Evolutionary conservation across 2,113 vertebrate species (phyloP), one percentile per base, ranked within the genome.

Genomic region (Struthidea cinerea): DNA sequence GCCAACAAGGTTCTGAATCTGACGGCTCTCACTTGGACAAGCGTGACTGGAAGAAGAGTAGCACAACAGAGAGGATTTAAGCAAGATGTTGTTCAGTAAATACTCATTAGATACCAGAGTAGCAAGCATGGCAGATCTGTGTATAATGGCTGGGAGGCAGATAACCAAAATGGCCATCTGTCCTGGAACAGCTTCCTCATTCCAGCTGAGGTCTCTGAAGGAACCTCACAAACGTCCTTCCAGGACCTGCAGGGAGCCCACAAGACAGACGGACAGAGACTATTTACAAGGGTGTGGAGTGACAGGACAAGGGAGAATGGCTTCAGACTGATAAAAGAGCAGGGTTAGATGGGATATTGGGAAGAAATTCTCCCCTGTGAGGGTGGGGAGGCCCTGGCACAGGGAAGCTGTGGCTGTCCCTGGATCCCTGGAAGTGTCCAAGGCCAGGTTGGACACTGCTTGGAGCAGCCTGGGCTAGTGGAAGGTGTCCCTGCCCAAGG

Each of bases 361-460:
- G 41, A 22, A 9, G 11, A 11, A 68, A 47, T 47, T 16, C 2
- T 21, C 35, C 47, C 9, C 47, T 75, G 33, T 3, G 78, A 75
- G 39, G 20, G 47, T 26, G 61, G 26, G 0, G 1, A 81, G 44
- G 37, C 42, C 44, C 67, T 44, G 59, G 57, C 37, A 81, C 32
- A 57, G 50, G 57, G 46, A 10, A 47, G 63, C 55, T 83, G 63
- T 47, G 41, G 55, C n/a, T 76, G 70, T 12, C 11, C 24, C 47
- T 69, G 64, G 9, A 47, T 30, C 24, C 16, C n/a, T 76, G 47
- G 15, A 0, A 55, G 21, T 3, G 26, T 11, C 4, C 55, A 32
- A 69, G 41, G 41, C 16, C 61, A 61, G n/a, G n/a, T 0, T 83
- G 61, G 46, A 53, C 0, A 0, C 4, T 14, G 21, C 39, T 68